Conservation (phyloP, 2,113 vertebrate species). For the Microtus oregoni region DNA sequence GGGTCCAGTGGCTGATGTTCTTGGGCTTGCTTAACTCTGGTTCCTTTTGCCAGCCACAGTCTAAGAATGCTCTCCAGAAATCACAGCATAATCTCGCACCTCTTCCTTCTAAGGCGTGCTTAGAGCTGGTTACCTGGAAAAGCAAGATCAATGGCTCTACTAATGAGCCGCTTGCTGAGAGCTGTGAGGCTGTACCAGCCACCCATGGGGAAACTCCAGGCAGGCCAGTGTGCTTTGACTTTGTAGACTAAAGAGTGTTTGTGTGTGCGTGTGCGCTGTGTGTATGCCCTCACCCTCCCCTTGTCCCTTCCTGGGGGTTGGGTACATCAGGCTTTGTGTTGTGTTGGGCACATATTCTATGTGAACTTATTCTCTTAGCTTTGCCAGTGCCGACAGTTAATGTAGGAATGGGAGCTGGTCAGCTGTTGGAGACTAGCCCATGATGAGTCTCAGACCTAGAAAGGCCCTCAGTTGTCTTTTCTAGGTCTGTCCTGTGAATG, state of each 20-base stretch:
- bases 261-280: not conserved
- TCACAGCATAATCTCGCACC: not conserved
- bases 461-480: not conserved
- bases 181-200: not conserved
- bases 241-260: not conserved
- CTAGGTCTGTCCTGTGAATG: not conserved
- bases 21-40: not conserved
- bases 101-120: not conserved
- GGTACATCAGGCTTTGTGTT: conserved; percentile 44
- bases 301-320: conserved; percentile 47
- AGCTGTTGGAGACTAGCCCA: not conserved
- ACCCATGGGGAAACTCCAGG: conserved; percentile 60
- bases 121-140: not conserved
- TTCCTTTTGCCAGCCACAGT: not conserved
- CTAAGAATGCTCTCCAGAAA: not conserved
- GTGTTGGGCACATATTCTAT: conserved; percentile 40
- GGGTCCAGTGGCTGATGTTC: not conserved
- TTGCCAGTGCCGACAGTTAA: not conserved
- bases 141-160: conserved; percentile 57
- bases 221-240: conserved; percentile 71
- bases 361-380: conserved; percentile 43
- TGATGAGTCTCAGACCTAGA: not conserved
- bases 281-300: conserved; percentile 58
- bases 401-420: conserved; percentile 55
- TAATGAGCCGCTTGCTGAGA: conserved; percentile 59